Conservation (phyloP, 2,797 vertebrate species). For the Pseudopleuronectes americanus region DNA sequence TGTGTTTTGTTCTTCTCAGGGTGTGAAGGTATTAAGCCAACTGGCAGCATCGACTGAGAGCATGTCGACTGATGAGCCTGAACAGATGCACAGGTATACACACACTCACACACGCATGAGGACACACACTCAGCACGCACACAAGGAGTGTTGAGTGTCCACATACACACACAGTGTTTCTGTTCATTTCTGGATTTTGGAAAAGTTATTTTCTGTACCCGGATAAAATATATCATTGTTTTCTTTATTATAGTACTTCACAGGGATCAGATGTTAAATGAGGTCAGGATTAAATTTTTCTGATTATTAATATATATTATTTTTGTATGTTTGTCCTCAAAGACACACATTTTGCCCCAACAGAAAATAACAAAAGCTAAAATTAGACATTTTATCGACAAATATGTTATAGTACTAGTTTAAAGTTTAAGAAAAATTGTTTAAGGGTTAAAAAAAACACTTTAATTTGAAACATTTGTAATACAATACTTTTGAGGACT, state of each 20-base stretch:
- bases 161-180: background rate
- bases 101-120: conserved; percentile 30
- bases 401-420: background rate
- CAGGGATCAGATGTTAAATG: too few relatives aligned
- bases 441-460: too few relatives aligned
- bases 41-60: conserved; percentile 84
- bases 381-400: too few relatives aligned
- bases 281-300: too few relatives aligned
- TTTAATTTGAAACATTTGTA: background rate
- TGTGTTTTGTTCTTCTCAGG: conserved; percentile 64
- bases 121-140: too few relatives aligned
- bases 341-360: too few relatives aligned
- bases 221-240: background rate
- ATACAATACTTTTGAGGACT: background rate
- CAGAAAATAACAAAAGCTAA: too few relatives aligned
- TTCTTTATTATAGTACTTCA: too few relatives aligned
- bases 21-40: conserved; percentile 87
- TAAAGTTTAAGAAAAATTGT: background rate
- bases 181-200: background rate
- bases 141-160: background rate
- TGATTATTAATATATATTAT: too few relatives aligned
- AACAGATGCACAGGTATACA: conserved; percentile 90
- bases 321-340: too few relatives aligned
- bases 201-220: background rate
- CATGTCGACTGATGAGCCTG: conserved; percentile 82